These are phyloP conservation scores for Vombatus ursinus DNA, from an alignment of 2,113 vertebrate species.

Conservation along the genomic window DNA sequence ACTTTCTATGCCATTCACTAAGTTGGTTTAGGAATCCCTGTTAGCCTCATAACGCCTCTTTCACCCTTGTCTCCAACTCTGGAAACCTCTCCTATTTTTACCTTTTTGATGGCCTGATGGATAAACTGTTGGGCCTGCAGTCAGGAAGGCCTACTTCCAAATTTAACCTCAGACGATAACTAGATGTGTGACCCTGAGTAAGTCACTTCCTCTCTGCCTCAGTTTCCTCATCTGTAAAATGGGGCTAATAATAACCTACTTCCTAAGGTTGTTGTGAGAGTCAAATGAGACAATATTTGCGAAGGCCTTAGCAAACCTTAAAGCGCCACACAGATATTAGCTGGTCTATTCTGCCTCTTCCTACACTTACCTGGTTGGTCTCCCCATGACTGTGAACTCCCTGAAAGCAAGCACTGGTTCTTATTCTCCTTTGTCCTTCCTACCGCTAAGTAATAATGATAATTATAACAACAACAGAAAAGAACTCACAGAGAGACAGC, in stretches of 20 bases:
- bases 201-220: not conserved
- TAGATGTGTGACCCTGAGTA: not conserved
- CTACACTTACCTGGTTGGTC: not conserved
- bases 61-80: accelerated
- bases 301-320: too few species aligned
- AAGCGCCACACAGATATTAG: not conserved
- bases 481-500: not conserved
- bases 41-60: accelerated
- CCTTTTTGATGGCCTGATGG: not conserved
- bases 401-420: not conserved
- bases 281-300: not conserved
- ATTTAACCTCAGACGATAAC: not conserved
- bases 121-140: not conserved
- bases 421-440: not conserved
- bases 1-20: not conserved
- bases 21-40: not conserved
- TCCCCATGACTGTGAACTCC: not conserved
- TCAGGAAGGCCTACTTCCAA: not conserved
- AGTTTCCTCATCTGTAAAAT: not conserved
- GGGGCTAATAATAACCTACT: not conserved
- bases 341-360: not conserved
- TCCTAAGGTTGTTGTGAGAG: too few species aligned
- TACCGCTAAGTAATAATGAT: too few species aligned
- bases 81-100: not conserved
- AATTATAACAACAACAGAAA: not conserved